These are phyloP conservation scores for Mantis religiosa DNA, from an alignment of 2,888 invertebrate species.

Conservation along the genomic window DNA sequence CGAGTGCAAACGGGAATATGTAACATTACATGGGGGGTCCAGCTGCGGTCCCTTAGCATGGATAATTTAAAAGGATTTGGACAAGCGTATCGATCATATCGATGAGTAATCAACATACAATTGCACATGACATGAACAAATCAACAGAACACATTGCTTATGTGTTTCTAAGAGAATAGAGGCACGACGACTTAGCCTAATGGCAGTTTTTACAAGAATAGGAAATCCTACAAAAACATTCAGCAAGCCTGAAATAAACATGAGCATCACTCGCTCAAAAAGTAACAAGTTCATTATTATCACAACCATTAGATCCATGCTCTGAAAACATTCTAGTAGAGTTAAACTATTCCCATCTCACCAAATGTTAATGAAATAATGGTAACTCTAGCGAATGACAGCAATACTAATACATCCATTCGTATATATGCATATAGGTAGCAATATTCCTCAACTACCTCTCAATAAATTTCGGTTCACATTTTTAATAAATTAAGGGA, in stretches of 20 bases:
- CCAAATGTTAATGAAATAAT: not conserved
- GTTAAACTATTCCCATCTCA: not conserved
- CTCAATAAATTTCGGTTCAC: not conserved
- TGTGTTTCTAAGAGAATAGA: conserved; percentile 27
- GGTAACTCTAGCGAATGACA: conserved; percentile 7
- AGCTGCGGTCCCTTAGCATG: conserved; percentile 2
- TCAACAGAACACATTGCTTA: conserved; percentile 26
- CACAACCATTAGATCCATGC: conserved; percentile 19
- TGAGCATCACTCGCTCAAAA: not conserved
- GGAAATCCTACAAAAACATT: conserved; percentile 25
- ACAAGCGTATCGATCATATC: conserved; percentile 21
- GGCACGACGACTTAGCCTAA: conserved; percentile 30
- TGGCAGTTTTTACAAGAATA: conserved; percentile 28
- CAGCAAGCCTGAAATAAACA: conserved; percentile 24
- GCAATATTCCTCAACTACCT: not conserved
- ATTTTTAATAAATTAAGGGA: not conserved
- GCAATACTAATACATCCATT: not conserved
- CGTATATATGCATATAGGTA: not conserved
- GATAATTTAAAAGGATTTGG: conserved; percentile 17
- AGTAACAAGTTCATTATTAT: conserved; percentile 11
- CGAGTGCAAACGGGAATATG: conserved; percentile 33
- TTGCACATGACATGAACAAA: conserved; percentile 24
- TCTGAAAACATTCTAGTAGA: not conserved
- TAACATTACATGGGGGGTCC: conserved; percentile 9
- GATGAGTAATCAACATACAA: conserved; percentile 20